phyloP scores from a whole-genome alignment of 2,797 vertebrate species.

The Chromobotia macracanthus region DNA sequence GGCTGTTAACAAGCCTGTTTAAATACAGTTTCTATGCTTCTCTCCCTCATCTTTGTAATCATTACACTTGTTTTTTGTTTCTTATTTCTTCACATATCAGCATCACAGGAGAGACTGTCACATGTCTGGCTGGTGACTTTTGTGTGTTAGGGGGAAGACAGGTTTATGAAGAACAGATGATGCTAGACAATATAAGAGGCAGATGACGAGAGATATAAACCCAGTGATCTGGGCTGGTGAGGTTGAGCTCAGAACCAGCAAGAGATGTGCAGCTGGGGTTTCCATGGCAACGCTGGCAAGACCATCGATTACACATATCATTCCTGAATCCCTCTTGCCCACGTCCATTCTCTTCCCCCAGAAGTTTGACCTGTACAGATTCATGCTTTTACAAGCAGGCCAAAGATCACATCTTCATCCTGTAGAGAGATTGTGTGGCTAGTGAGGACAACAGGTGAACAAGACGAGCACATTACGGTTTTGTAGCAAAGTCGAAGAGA shows the following conservation, averaged over 20 bases:
- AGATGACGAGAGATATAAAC: slow-evolving; percentile 18
- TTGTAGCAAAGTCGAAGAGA: neutral
- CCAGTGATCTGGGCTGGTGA: slow-evolving; percentile 3
- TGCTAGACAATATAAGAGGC: neutral
- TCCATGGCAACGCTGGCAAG: slow-evolving; percentile 62
- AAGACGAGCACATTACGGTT: neutral
- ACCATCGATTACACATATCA: slow-evolving; percentile 55
- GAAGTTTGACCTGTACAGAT: slow-evolving; percentile 20
- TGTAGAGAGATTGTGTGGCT: slow-evolving; percentile 13
- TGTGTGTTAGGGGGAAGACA: slow-evolving; percentile 8
- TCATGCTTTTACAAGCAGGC: slow-evolving; percentile 16
- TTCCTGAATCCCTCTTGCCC: slow-evolving; percentile 27
- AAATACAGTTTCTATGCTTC: neutral
- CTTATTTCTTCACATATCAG: neutral
- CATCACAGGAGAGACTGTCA: neutral
- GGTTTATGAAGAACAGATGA: slow-evolving; percentile 32
- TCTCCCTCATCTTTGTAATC: neutral
- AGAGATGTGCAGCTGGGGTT: slow-evolving; percentile 56
- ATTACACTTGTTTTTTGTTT: neutral
- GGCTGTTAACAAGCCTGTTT: neutral
- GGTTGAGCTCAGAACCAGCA: slow-evolving; percentile 21
- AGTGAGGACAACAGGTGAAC: slow-evolving; percentile 26
- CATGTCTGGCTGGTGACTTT: slow-evolving; percentile 20
- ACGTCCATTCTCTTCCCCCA: neutral
- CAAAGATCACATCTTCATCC: slow-evolving; percentile 30